Conservation (phyloP, 2,113 vertebrate species). For the Piprites chloris region DNA sequence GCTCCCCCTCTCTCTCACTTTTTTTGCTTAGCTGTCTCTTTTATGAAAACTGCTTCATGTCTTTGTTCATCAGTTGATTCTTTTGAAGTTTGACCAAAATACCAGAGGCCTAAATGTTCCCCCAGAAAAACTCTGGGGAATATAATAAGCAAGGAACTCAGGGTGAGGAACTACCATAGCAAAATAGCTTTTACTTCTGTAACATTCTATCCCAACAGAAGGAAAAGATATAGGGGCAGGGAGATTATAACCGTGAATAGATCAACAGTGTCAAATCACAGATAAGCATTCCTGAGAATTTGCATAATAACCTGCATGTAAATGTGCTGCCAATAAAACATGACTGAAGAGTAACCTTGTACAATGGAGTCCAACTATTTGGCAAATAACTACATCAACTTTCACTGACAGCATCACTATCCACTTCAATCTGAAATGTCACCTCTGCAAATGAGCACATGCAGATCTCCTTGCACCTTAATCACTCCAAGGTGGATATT, state of each 20-base stretch:
- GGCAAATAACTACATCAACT: background rate
- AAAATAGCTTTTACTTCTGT: background rate
- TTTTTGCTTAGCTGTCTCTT: background rate
- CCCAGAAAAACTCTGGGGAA: background rate
- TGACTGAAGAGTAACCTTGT: background rate
- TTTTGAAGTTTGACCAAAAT: background rate
- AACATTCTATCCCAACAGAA: background rate
- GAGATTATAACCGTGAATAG: background rate
- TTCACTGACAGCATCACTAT: background rate
- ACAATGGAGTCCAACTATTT: background rate
- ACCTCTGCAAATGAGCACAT: background rate
- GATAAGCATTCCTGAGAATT: background rate
- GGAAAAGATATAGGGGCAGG: background rate
- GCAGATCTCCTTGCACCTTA: background rate
- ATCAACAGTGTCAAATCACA: background rate
- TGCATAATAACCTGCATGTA: background rate
- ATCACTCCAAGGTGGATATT: background rate
- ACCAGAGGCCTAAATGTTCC: background rate
- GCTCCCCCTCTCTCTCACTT: background rate
- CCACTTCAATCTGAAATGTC: background rate
- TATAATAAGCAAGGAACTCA: background rate
- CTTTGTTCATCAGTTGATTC: background rate
- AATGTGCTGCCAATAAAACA: background rate
- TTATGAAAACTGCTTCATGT: background rate
- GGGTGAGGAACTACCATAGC: background rate